Base-by-base conservation (phyloP, 2,888 invertebrate species). In the Drosophila multiciliata region DNA sequence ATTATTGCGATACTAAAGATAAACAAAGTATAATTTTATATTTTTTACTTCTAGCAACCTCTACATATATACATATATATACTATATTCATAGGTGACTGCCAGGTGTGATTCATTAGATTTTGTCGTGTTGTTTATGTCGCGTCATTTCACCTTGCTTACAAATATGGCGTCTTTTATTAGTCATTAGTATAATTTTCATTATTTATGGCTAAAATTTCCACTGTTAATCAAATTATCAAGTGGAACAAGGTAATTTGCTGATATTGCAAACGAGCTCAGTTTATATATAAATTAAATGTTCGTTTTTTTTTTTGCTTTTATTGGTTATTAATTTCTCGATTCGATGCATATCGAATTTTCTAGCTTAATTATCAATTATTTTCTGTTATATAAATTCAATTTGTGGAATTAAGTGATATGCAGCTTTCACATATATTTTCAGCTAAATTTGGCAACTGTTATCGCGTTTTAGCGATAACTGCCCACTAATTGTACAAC, bases 81-180 rank as follows among this genome's bases (percentile, higher is more conserved):
- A n/a, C 11, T 59, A 40, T 40, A 52, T 26, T 23, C 17, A 50
- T 61, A 59, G 33, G 62, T 48, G 73, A 79, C 45, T 74, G 65
- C 54, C 58, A 63, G 42, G 45, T n/a, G 60, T 89, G 87, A 83
- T 66, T 87, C 83, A 83, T 75, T 45, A 17, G 11, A 23, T 45
- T 55, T 54, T 26, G n/a, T 61, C 29, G 60, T 66, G 66, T 80
- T 76, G 58, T 70, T 57, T 54, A 55, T 61, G 48, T 32, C 45
- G 52, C 29, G n/a, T 66, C 29, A 23, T 68, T 71, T 64, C 68
- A 80, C 65, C 75, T 73, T 57, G 65, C 62, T 54, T 38, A 52
- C 62, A 57, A 66, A 87, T 66, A 64, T 32, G 66, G 55, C 42
- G 38, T 62, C n/a, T 66, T 55, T 42, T 65, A 66, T 80, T 86